Percentiles rank a stretch among this genome's conserved stretches.
Conservation (phyloP, 2,888 invertebrate species). For the Agrilus cyanescens region DNA sequence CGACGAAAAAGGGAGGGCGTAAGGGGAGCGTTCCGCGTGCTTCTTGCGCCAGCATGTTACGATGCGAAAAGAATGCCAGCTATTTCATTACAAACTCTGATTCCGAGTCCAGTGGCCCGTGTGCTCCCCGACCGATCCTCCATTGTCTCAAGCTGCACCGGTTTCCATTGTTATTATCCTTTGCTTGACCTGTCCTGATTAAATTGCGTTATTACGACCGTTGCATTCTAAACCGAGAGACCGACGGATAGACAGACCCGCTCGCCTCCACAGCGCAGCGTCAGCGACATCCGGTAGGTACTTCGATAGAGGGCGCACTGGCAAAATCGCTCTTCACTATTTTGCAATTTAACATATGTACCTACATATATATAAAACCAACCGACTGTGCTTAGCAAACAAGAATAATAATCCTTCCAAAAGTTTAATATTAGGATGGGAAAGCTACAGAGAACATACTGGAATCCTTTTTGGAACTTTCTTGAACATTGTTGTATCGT, state of each 20-base stretch:
- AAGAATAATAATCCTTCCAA: no score
- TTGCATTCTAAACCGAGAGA: slow-evolving; percentile 4
- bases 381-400: no score
- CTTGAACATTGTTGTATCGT: no score
- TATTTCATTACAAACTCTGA: slow-evolving; percentile 26
- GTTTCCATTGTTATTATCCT: slow-evolving; percentile 17
- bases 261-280: neutral
- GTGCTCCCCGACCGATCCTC: slow-evolving; percentile 8
- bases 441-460: no score
- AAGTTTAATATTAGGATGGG: no score
- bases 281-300: no score
- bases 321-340: no score
- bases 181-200: slow-evolving; percentile 13
- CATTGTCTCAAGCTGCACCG: slow-evolving; percentile 21
- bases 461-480: no score
- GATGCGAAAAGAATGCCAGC: slow-evolving; percentile 17
- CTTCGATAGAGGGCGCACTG: no score
- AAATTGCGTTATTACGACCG: slow-evolving; percentile 13
- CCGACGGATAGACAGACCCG: neutral
- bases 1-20: no score
- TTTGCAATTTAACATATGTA: no score
- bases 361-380: no score
- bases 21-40: slow-evolving; percentile 1
- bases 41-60: slow-evolving; percentile 11
- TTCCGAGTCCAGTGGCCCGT: slow-evolving; percentile 24